These are phyloP conservation scores for Adineta ricciae DNA, from an alignment of 2,888 invertebrate species.

Conservation along the genomic window DNA sequence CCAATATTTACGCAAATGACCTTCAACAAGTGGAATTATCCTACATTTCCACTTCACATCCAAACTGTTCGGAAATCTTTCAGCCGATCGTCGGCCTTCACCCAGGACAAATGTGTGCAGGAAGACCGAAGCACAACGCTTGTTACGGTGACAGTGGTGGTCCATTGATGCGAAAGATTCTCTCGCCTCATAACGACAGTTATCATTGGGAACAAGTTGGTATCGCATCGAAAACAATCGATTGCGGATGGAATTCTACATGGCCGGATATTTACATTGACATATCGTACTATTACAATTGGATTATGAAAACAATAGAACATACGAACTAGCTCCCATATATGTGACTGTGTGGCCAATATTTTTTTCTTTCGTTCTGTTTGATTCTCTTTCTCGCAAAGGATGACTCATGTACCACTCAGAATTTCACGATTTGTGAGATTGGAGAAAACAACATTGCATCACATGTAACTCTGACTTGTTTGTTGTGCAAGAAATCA, in stretches of 20 bases:
- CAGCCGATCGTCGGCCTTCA: not conserved
- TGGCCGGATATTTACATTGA: not conserved
- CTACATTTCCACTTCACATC: not conserved
- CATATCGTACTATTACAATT: not conserved
- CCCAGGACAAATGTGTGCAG: constrained; percentile 18
- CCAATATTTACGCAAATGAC: not conserved
- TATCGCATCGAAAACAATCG: not conserved
- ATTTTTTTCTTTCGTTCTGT: too few species aligned
- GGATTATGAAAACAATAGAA: not conserved
- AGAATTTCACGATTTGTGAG: too few species aligned
- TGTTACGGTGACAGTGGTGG: not conserved
- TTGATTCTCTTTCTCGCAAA: too few species aligned
- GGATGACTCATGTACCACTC: too few species aligned
- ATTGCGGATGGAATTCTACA: not conserved
- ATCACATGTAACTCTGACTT: too few species aligned
- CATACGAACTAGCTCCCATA: too few species aligned
- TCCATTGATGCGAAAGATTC: not conserved
- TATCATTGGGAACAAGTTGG: not conserved
- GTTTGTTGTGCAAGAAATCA: too few species aligned
- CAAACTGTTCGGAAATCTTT: not conserved
- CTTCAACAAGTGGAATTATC: not conserved
- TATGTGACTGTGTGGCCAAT: too few species aligned
- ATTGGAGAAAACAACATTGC: too few species aligned
- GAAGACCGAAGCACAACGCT: not conserved
- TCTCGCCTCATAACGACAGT: not conserved